Conservation (phyloP, 2,113 vertebrate species). For the Aldabrachelys gigantea region DNA sequence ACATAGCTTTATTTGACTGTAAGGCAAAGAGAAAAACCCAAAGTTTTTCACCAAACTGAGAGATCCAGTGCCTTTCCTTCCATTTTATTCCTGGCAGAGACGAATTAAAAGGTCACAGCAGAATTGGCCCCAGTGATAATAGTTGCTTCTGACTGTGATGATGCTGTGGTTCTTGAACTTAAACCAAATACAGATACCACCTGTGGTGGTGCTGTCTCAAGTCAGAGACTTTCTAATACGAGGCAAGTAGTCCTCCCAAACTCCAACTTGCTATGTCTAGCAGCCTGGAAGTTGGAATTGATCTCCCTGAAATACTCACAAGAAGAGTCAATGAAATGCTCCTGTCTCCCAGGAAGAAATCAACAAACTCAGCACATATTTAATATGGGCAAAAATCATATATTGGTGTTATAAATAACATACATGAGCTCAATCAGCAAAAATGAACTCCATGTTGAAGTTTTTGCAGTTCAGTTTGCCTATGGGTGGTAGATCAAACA, state of each 20-base stretch:
- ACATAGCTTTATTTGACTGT: no score
- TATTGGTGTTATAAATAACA: not conserved
- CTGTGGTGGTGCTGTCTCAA: not conserved
- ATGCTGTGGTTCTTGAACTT: not conserved
- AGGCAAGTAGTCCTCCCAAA: not conserved
- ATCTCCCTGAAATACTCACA: not conserved
- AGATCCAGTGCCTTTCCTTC: not conserved
- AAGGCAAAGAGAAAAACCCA: not conserved
- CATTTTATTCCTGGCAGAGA: not conserved
- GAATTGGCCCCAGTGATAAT: not conserved
- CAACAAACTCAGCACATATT: not conserved
- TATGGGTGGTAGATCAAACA: no score
- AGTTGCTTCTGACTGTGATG: not conserved
- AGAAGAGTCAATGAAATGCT: not conserved
- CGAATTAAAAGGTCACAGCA: not conserved
- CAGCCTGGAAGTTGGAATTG: not conserved
- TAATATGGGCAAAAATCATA: not conserved
- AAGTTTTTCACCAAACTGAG: not conserved
- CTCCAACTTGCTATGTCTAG: not conserved
- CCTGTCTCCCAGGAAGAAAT: not conserved
- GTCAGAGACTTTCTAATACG: not conserved
- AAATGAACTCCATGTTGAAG: not conserved
- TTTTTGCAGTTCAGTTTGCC: no score
- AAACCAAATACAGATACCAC: not conserved
- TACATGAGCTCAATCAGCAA: not conserved